These are phyloP conservation scores for Ochropleura leucogaster DNA, from an alignment of 2,888 invertebrate species.

Conservation along the genomic window DNA sequence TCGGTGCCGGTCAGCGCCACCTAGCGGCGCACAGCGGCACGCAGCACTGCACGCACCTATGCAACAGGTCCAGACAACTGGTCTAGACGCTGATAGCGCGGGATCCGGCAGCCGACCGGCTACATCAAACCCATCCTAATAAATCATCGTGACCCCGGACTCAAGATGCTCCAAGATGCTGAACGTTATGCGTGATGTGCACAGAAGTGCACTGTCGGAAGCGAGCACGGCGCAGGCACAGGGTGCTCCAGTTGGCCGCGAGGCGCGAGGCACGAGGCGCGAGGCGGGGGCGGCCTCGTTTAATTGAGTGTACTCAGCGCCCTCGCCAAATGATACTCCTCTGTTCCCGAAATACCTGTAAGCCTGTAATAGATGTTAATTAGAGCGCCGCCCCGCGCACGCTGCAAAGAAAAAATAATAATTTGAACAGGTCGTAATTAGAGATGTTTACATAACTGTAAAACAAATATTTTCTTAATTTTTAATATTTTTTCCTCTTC, in stretches of 20 bases:
- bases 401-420: slow-evolving; percentile 87
- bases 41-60: slow-evolving; percentile 55
- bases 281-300: slow-evolving; percentile 77
- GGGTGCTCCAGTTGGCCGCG: slow-evolving; percentile 47
- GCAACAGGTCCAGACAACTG: slow-evolving; percentile 64
- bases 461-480: slow-evolving; percentile 90
- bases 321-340: slow-evolving; percentile 89
- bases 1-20: slow-evolving; percentile 76
- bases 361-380: slow-evolving; percentile 90
- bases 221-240: slow-evolving; percentile 32
- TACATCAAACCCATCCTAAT: slow-evolving; percentile 19
- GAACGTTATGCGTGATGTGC: slow-evolving; percentile 20
- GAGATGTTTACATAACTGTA: slow-evolving; percentile 90
- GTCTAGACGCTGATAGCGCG: slow-evolving; percentile 61
- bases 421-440: slow-evolving; percentile 90
- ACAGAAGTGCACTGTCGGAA: slow-evolving; percentile 46
- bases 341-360: slow-evolving; percentile 89
- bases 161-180: slow-evolving; percentile 11
- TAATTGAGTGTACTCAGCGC: slow-evolving; percentile 90
- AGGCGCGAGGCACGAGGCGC: slow-evolving; percentile 59
- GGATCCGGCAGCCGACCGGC: slow-evolving; percentile 24
- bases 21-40: slow-evolving; percentile 65
- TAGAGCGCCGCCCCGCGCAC: slow-evolving; percentile 83
- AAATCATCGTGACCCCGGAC: background rate
- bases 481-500: slow-evolving; percentile 87